These are phyloP conservation scores for Leuciscus idus DNA, from an alignment of 2,113 vertebrate genomes.

Conservation along the genomic window DNA sequence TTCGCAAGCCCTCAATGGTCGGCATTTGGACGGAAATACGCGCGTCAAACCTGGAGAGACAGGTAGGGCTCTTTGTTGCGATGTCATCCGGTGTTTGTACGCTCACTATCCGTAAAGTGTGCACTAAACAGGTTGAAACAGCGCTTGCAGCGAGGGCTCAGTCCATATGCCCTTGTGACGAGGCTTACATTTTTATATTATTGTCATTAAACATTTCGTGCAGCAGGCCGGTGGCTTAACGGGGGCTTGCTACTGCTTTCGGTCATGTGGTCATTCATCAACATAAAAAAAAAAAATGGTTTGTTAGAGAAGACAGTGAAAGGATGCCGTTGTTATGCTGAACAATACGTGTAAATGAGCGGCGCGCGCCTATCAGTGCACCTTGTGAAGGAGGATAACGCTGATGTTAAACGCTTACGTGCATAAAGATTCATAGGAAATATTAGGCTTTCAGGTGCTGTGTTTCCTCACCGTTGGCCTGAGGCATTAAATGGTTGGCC, in stretches of 20 bases:
- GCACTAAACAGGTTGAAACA: neutral
- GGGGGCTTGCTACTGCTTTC: neutral
- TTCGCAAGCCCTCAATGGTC: slow-evolving; percentile 66
- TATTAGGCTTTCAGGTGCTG: neutral
- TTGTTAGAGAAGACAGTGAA: neutral
- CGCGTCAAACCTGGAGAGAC: slow-evolving; percentile 68
- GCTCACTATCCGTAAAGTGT: slow-evolving; percentile 37
- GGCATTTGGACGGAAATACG: slow-evolving; percentile 65
- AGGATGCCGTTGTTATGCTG: neutral
- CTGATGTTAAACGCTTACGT: neutral
- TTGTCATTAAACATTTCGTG: neutral
- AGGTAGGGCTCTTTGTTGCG: slow-evolving; percentile 64
- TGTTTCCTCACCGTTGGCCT: neutral
- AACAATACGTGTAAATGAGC: slow-evolving; percentile 9
- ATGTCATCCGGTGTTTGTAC: slow-evolving; percentile 58
- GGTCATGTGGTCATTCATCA: neutral
- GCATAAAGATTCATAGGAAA: neutral
- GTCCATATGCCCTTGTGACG: neutral
- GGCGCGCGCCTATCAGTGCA: neutral
- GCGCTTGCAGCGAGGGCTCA: neutral
- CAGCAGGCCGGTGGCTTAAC: slow-evolving; percentile 40
- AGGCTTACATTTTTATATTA: neutral
- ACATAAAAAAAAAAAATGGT: neutral
- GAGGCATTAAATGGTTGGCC: too few relatives aligned
- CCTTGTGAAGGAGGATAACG: neutral